These are phyloP conservation scores for Lagorchestes hirsutus DNA, from an alignment of 2,797 vertebrate genomes.

Conservation along the genomic window DNA sequence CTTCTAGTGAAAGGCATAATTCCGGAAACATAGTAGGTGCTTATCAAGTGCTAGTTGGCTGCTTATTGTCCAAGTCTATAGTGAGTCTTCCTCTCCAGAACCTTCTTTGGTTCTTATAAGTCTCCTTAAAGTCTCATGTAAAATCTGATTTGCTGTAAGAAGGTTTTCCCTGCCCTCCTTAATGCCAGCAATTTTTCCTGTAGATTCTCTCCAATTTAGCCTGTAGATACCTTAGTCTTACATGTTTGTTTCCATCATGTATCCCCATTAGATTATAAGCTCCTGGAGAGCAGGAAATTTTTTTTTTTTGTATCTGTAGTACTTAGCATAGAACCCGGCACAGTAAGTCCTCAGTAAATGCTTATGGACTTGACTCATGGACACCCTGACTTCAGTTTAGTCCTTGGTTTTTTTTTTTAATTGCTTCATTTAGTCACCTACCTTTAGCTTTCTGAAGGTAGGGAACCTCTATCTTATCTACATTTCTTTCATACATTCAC, in stretches of 20 bases:
- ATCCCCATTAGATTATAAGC: not conserved
- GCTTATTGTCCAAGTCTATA: not conserved
- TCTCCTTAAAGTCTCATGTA: not conserved
- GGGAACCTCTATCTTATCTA: not conserved
- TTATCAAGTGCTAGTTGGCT: not conserved
- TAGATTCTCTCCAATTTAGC: not conserved
- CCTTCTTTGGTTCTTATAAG: not conserved
- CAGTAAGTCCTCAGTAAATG: not conserved
- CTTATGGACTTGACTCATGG: not conserved
- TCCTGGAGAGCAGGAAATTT: not conserved
- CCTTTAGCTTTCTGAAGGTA: not conserved
- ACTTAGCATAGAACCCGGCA: not conserved
- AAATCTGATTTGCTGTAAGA: not conserved
- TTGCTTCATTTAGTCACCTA: not conserved
- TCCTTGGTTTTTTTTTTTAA: not conserved
- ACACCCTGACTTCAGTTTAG: not conserved
- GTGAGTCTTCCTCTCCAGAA: not conserved
- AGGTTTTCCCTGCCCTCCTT: not conserved
- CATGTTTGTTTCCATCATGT: not conserved
- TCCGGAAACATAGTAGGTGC: not conserved
- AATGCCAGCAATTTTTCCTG: not conserved
- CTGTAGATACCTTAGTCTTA: conserved; percentile 15
- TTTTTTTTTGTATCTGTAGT: not conserved
- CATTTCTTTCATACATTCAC: not conserved
- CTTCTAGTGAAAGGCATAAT: not conserved